phyloP scores from a whole-genome alignment of 2,888 invertebrate genomes.

The Noctua fimbriata region DNA sequence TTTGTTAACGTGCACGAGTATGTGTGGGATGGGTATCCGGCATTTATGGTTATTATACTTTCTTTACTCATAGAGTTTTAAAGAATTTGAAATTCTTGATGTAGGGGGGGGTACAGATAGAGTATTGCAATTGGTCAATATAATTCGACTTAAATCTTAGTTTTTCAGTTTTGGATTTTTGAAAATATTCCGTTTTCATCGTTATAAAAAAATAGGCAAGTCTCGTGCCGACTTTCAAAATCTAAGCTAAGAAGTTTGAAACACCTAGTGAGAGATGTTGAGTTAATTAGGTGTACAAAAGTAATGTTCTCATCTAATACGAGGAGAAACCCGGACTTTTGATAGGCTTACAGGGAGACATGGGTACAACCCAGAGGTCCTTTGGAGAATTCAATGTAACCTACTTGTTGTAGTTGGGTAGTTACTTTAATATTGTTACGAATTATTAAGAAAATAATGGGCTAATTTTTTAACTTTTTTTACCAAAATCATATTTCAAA shows the following conservation, averaged over 20 bases:
- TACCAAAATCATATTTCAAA: slow-evolving; percentile 31
- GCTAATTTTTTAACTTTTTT: background rate
- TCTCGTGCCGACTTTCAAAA: background rate
- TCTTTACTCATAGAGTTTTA: background rate
- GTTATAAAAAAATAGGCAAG: background rate
- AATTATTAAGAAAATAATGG: background rate
- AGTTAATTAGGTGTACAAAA: slow-evolving; percentile 27
- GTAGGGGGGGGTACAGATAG: background rate
- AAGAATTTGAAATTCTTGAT: background rate
- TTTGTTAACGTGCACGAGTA: slow-evolving; percentile 18
- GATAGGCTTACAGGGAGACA: slow-evolving; percentile 31
- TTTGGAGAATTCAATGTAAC: slow-evolving; percentile 33
- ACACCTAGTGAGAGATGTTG: background rate
- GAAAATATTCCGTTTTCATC: background rate
- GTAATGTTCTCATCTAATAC: slow-evolving; percentile 36
- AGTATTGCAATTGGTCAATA: background rate
- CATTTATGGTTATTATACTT: background rate
- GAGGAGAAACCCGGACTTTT: slow-evolving; percentile 26
- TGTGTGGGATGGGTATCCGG: background rate
- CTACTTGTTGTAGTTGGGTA: background rate
- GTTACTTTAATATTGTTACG: slow-evolving; percentile 8
- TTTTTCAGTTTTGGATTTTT: background rate
- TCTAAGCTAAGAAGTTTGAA: background rate
- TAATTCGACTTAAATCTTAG: background rate
- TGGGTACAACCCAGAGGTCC: slow-evolving; percentile 38